These are phyloP conservation scores for Pandion haliaetus DNA, from an alignment of 2,113 vertebrate genomes.

Conservation along the genomic window DNA sequence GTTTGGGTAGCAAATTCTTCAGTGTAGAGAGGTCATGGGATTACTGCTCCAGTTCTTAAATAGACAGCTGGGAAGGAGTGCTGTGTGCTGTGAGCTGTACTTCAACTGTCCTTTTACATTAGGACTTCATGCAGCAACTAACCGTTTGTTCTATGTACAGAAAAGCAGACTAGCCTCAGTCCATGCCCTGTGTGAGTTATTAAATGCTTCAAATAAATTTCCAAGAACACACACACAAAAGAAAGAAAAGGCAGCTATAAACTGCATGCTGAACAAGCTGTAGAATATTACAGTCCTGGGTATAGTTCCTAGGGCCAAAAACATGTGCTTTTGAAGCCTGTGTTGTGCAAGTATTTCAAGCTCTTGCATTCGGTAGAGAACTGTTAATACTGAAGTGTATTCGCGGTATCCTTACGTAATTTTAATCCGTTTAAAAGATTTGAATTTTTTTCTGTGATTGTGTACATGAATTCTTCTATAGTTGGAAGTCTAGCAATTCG, in stretches of 20 bases:
- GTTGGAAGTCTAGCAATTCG: not conserved
- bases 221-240: not conserved
- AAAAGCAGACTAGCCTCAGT: not conserved
- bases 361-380: not conserved
- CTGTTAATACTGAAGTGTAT: not conserved
- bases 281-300: not conserved
- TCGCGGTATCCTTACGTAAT: not conserved
- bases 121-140: not conserved
- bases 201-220: not conserved
- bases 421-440: conserved; percentile 24
- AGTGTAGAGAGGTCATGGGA: not conserved
- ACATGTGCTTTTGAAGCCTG: not conserved
- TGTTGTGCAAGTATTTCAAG: conserved; percentile 4
- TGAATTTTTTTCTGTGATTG: not conserved
- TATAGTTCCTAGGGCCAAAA: not conserved
- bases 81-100: not conserved
- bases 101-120: not conserved
- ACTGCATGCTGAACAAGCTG: not conserved
- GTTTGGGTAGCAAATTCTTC: not conserved
- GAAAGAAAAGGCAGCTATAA: not conserved
- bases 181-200: not conserved
- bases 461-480: not conserved
- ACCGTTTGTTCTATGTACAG: not conserved
- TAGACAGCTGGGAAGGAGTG: not conserved
- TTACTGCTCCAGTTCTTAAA: not conserved